Conservation (phyloP, 2,797 vertebrate species). For the Masticophis lateralis region DNA sequence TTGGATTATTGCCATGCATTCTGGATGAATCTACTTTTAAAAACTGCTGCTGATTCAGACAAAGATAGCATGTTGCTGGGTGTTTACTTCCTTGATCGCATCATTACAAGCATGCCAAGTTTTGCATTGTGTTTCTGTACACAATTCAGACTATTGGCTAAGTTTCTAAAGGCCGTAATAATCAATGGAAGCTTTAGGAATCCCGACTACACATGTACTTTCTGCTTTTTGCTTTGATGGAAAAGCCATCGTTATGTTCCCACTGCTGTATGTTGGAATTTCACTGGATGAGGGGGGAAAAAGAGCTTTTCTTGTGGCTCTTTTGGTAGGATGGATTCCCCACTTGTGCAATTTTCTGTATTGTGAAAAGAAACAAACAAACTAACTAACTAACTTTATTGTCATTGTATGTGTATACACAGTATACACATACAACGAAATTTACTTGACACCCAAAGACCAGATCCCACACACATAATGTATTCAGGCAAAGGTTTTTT, state of each 20-base stretch:
- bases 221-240: neutral
- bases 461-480: neutral
- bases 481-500: neutral
- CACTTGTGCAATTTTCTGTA: neutral
- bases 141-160: neutral
- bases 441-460: no score
- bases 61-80: neutral
- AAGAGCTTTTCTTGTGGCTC: neutral
- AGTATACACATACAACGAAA: no score
- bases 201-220: neutral
- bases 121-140: neutral
- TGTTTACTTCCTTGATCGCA: neutral
- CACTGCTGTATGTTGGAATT: neutral
- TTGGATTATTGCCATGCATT: neutral
- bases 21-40: neutral
- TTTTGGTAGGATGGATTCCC: neutral
- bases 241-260: neutral
- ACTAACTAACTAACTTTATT: no score
- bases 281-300: no score
- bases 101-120: neutral
- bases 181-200: neutral
- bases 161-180: neutral
- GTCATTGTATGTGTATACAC: no score
- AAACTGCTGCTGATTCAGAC: neutral
- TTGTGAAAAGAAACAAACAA: neutral